These are phyloP conservation scores for Melikaiella ostensackeni DNA, from an alignment of 2,888 invertebrate genomes.

Conservation along the genomic window DNA sequence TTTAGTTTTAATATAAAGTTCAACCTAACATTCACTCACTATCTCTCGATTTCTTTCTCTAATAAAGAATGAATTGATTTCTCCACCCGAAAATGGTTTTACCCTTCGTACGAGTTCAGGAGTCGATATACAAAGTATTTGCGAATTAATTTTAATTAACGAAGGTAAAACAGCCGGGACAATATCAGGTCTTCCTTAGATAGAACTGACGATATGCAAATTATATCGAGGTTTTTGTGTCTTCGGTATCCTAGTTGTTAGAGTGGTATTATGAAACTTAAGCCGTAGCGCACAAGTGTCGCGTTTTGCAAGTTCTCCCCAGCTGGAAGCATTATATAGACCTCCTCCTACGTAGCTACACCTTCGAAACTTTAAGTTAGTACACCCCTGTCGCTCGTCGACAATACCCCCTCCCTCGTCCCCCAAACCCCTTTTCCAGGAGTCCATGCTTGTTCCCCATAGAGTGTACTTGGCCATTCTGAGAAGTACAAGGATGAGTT, in stretches of 20 bases:
- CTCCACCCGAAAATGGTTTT: not conserved
- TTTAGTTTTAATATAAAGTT: not conserved
- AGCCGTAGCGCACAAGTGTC: constrained; percentile 72
- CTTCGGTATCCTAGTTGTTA: constrained; percentile 65
- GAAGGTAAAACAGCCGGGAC: not conserved
- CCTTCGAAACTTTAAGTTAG: constrained; percentile 38
- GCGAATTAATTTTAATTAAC: constrained; percentile 35
- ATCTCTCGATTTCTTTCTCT: too few relatives aligned
- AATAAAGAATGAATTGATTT: too few relatives aligned
- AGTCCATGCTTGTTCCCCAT: constrained; percentile 27
- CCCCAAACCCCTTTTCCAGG: not conserved
- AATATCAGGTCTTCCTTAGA: constrained; percentile 16
- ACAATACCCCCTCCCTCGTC: not conserved
- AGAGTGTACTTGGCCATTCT: constrained; percentile 29
- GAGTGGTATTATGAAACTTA: constrained; percentile 73
- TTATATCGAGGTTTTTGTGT: constrained; percentile 66
- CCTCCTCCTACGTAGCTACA: constrained; percentile 39
- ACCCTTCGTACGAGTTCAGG: too few relatives aligned
- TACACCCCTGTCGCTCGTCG: constrained; percentile 38
- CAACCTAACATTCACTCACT: too few relatives aligned
- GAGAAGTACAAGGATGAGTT: constrained; percentile 25
- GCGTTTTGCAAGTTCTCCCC: constrained; percentile 56
- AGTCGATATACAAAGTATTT: not conserved
- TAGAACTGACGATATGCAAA: constrained; percentile 66
- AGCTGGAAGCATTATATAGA: constrained; percentile 64